A percentile compares a stretch with the other conserved stretches of the same genome.
Evolutionary conservation across 2,797 vertebrate species (phyloP).

Genomic region (Helicolenus hilgendorfi): DNA sequence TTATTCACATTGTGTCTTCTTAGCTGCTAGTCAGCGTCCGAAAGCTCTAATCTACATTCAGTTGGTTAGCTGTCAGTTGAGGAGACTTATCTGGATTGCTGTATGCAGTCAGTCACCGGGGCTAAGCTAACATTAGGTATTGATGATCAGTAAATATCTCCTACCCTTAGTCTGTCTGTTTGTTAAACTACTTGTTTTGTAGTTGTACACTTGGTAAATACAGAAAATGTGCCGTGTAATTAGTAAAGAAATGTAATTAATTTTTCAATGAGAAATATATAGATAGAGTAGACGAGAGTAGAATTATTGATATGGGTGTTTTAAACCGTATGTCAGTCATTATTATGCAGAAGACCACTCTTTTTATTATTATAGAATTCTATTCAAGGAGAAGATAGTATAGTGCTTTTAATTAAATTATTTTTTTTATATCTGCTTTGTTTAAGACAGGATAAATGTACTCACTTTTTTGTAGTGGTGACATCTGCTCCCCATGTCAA

Average conservation of each 20-base stretch:
- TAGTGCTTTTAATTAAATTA: neutral
- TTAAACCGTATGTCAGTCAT: neutral
- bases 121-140: neutral
- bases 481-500: neutral
- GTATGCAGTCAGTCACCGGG: rapidly evolving
- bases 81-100: neutral
- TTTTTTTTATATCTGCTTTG: neutral
- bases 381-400: neutral
- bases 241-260: neutral
- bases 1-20: neutral
- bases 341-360: neutral
- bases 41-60: neutral
- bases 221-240: neutral
- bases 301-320: neutral
- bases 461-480: neutral
- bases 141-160: neutral
- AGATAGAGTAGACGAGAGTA: neutral
- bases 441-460: neutral
- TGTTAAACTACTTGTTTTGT: neutral
- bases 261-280: neutral
- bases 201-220: neutral
- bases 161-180: neutral
- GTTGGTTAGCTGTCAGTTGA: neutral
- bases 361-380: neutral
- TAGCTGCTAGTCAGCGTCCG: neutral